Evolutionary conservation across 2,797 vertebrate species (phyloP).

Genomic region (Lithobates pipiens): DNA sequence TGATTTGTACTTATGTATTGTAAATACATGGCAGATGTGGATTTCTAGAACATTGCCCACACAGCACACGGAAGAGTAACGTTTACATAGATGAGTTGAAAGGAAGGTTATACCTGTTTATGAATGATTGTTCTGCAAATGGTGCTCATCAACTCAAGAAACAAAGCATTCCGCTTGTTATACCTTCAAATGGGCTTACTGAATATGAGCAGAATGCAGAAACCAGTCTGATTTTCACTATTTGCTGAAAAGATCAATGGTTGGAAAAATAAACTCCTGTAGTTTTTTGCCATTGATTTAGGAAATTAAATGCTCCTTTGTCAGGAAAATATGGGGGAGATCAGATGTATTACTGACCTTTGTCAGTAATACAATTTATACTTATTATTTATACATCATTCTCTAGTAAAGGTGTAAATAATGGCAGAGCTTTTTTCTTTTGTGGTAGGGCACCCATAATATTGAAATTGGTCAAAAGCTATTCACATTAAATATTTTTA

Average conservation of each 20-base stretch:
- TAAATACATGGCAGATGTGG: conserved; percentile 57
- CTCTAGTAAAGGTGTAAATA: no score
- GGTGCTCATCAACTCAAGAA: not conserved
- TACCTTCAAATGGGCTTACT: not conserved
- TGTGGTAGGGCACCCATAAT: no score
- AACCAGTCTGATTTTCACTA: not conserved
- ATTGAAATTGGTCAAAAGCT: no score
- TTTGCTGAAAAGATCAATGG: not conserved
- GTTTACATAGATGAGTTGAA: conserved; percentile 40
- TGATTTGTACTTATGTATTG: conserved; percentile 45
- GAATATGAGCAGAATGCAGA: not conserved
- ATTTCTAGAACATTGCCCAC: conserved; percentile 32
- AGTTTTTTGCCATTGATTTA: not conserved
- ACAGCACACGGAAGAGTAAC: conserved; percentile 16
- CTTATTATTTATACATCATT: no score
- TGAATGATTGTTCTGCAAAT: not conserved
- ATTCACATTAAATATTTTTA: no score
- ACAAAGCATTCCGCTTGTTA: not conserved
- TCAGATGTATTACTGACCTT: not conserved
- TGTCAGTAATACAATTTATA: no score
- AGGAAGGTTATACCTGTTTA: conserved; percentile 31
- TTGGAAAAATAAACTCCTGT: not conserved
- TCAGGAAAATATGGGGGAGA: not conserved
- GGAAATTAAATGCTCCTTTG: not conserved
- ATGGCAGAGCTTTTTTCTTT: no score